Conservation (phyloP, 2,888 invertebrate genomes). For the Lycia hirtaria region DNA sequence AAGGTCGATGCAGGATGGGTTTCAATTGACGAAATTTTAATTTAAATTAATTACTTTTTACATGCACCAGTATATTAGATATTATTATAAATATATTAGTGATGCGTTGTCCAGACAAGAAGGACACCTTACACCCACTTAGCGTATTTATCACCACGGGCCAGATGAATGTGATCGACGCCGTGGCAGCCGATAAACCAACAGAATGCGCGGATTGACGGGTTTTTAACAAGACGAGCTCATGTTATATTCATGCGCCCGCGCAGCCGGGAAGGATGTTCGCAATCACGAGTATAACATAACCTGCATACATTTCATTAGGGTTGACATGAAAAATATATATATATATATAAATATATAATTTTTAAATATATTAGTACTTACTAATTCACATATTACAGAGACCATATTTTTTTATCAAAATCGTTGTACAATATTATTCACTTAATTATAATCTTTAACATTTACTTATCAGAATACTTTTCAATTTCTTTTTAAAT, state of each 20-base stretch:
- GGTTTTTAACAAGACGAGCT: constrained; percentile 76
- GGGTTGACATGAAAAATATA: constrained; percentile 49
- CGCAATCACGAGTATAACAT: constrained; percentile 68
- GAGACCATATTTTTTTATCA: too few relatives aligned
- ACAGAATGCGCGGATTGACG: constrained; percentile 72
- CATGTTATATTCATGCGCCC: constrained; percentile 73
- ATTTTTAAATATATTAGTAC: too few relatives aligned
- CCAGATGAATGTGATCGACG: constrained; percentile 49
- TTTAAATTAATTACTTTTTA: too few relatives aligned
- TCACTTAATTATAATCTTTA: too few relatives aligned
- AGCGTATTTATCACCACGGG: constrained; percentile 39
- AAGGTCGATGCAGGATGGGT: too few relatives aligned
- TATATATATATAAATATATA: neutral
- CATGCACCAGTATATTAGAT: too few relatives aligned
- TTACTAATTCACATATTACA: too few relatives aligned
- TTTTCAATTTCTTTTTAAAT: too few relatives aligned
- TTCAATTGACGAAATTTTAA: too few relatives aligned
- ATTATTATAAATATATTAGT: constrained; percentile 21
- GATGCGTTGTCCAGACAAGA: constrained; percentile 30
- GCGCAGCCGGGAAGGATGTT: constrained; percentile 60
- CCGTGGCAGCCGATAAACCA: constrained; percentile 67
- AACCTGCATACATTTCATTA: constrained; percentile 54
- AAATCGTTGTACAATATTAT: too few relatives aligned
- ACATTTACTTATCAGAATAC: too few relatives aligned
- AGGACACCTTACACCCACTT: constrained; percentile 9